Conservation (phyloP, 2,888 invertebrate species). For the Drosophila ezoana region DNA sequence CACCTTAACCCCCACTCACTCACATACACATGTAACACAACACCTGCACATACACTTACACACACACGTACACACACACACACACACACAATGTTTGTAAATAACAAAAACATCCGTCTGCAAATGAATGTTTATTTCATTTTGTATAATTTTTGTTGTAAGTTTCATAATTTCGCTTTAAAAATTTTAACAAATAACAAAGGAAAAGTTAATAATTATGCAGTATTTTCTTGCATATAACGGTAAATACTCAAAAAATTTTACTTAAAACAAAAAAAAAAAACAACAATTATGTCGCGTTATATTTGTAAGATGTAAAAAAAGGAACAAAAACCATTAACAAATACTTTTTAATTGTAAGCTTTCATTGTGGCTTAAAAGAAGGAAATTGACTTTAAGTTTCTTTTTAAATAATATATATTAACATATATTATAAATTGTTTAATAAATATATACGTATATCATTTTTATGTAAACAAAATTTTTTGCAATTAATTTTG, state of each 20-base stretch:
- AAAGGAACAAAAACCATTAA: constrained; percentile 21
- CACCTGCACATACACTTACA: constrained; percentile 12
- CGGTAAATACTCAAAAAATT: constrained; percentile 49
- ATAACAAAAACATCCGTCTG: constrained; percentile 66
- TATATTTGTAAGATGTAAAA: constrained; percentile 55
- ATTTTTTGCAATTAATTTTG: constrained; percentile 50
- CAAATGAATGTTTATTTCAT: constrained; percentile 68
- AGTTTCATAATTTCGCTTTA: constrained; percentile 57
- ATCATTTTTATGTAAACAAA: constrained; percentile 73
- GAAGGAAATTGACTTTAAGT: constrained; percentile 58
- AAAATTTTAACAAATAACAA: constrained; percentile 42
- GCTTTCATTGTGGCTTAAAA: constrained; percentile 55
- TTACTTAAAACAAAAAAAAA: constrained; percentile 33
- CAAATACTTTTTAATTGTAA: constrained; percentile 46
- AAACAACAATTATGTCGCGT: constrained; percentile 36
- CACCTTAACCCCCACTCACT: constrained; percentile 47
- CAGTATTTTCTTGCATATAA: constrained; percentile 78
- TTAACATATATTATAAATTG: constrained; percentile 64
- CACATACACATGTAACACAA: constrained; percentile 32
- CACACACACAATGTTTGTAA: constrained; percentile 60
- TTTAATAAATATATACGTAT: constrained; percentile 75
- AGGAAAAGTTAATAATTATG: constrained; percentile 45
- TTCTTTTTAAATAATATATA: constrained; percentile 72
- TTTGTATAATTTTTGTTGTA: constrained; percentile 71
- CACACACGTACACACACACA: constrained; percentile 24